Base-by-base conservation (phyloP, 2,888 invertebrate species). In the Xestia ashworthii region DNA sequence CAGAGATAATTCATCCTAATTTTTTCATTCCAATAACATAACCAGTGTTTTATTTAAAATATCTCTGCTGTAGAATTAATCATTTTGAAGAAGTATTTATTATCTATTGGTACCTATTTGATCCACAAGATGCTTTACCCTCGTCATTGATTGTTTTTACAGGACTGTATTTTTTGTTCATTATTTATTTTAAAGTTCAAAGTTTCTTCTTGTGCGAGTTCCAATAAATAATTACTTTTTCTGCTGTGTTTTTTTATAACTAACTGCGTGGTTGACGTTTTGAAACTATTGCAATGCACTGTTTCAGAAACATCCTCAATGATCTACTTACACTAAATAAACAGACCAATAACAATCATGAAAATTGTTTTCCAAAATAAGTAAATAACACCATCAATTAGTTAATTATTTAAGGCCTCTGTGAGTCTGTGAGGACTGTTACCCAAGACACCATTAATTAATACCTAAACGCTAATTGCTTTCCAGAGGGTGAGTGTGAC, bases 401-500 rank as follows among this genome's bases (percentile, higher is more conserved):
- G 25, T 60, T 9, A 4, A 16, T 60, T 32, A 60, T 32, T 60
- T 60, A 32, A 32, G 8, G 8, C 32, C 32, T 62, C 19, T 62
- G 38, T 62, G 4, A 60, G 25, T 60, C 1, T 60, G 16, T 32
- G 16, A 60, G 8, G 38, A 38, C 62, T 38, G 62, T 19, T 9
- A 65, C 44, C 3, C 19, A 38, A 50, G 76, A 60, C 32, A 44
- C 12, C 16, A n/a, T 38, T 60, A 16, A 38, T 38, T 77, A 55
- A 64, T 67, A 19, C 12, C 19, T 72, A 14, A 25, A 25, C n/a
- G 12, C 32, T 44, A 41, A 38, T 67, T 81, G 5, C 19, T 19
- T 95, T 96, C 70, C 95, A 96, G 96, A 93, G 67, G 86, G 95
- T 48, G 88, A 90, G 50, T 91, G 95, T 80, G 96, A 96, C 89